Base-by-base conservation (phyloP, 2,888 invertebrate species). In the Troilus luridus region DNA sequence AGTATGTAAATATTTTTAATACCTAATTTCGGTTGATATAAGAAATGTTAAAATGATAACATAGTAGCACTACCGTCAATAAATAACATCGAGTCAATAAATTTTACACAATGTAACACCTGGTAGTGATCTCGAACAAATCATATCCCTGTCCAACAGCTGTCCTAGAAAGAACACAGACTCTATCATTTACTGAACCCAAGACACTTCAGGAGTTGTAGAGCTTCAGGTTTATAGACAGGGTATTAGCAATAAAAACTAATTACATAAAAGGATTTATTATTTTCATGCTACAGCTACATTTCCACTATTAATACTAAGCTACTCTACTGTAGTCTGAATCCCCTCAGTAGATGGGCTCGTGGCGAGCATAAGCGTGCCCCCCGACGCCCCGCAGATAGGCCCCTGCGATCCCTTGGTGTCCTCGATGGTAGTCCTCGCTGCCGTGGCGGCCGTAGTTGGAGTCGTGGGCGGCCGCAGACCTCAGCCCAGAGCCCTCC, bases 401-500 rank as follows among this genome's bases (percentile, higher is more conserved):
- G 85, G 56, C n/a, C 11, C 56, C 85, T 5, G 56, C 85, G 1
- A n/a, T 10, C 12, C 41, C 85, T 6, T 12, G 56, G 56, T 56
- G 54, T 6, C 27, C 11, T 6, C 19, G 72, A 21, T 8, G 14
- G 19, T 41, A 41, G 72, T 77, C 72, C 72, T 77, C 27, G 0
- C 19, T 60, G n/a, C 88, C 88, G 21, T 60, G 58, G 41, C 62
- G 88, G 12, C 59, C 88, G 11, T 24, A 58, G 60, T 10, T 41
- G 64, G 59, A n/a, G 64, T 17, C 88, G 58, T 88, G 88, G 60
- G 12, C 24, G 2, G 56, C 88, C 9, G 64, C 24, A 17, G 88
- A 88, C 21, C 88, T 88, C 11, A 88, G 58, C 5, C 64, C 88
- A 11, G 60, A 62, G n/a, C 88, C 60, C 24, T 60, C 88, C 1